Evolutionary conservation across 1,140 invertebrate species (phyloP), one percentile per base, ranked within the genome.

Genomic region (Cylas formicarius): DNA sequence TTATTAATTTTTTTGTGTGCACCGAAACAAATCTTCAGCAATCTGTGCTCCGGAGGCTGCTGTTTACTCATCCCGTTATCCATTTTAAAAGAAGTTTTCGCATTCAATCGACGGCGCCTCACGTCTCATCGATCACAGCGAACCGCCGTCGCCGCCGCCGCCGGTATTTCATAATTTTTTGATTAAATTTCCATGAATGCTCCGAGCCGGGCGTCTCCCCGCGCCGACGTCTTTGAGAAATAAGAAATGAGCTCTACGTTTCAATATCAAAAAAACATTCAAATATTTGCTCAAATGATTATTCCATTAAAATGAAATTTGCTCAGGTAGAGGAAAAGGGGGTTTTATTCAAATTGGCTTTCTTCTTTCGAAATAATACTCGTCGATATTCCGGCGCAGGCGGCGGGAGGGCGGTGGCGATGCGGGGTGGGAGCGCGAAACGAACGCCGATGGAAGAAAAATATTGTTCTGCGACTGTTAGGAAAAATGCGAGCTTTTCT

Each of bases 251-350:
- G 56, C 52, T 54, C 54, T 51, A 47, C 57, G 58, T 63, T 62
- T 62, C 61, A 57, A 61, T 63, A 63, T 63, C 57, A 63, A 60
- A 62, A 41, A 63, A 62, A 62, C 56, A 63, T 55, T 62, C 63
- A 65, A 65, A 65, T 65, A 65, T 65, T 65, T 62, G 59, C 63
- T 55, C 56, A 62, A 65, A 65, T 62, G 63, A 65, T 65, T 65
- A 65, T 65, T 65, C 63, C 63, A 65, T 65, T 65, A 65, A 65
- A 65, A 62, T 59, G 61, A 65, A 65, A 65, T 65, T 65, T 61
- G 51, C 57, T 53, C 60, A 65, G 62, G 61, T 63, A 62, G 53
- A 54, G 38, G 53, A 50, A 40, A 33, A 39, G 27, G 45, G 38
- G 23, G 42, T 56, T 54, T 56, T 60, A 58, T 60, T 60, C 57